Percentiles rank a stretch among this genome's conserved stretches.
These are phyloP conservation scores for Amphimallon solstitiale DNA, from an alignment of 2,888 invertebrate genomes.

Conservation along the genomic window DNA sequence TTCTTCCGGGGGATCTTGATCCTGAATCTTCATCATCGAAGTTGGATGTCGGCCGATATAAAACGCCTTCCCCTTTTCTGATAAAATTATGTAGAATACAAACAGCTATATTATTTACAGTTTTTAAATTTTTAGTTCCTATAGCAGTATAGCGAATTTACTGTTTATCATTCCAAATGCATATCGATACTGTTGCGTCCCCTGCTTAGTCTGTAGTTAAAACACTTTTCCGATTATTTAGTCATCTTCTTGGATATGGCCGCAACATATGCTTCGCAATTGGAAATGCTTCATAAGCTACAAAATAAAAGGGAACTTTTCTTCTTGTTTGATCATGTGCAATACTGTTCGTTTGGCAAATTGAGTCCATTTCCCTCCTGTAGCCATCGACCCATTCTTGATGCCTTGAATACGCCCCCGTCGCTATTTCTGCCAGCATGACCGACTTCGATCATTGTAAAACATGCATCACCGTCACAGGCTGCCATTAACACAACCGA, in stretches of 20 bases:
- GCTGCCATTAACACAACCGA: slow-evolving; percentile 51
- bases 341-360: not conserved
- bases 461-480: slow-evolving; percentile 52
- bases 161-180: slow-evolving; percentile 16
- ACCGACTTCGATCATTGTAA: slow-evolving; percentile 52
- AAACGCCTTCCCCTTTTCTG: no score
- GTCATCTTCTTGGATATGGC: not conserved
- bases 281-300: slow-evolving; percentile 15
- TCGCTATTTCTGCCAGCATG: slow-evolving; percentile 53
- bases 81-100: no score
- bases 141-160: not conserved
- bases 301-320: slow-evolving; percentile 15
- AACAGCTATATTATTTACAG: no score
- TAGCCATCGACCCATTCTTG: slow-evolving; percentile 43
- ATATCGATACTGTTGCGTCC: slow-evolving; percentile 15
- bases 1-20: no score
- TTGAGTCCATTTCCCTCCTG: slow-evolving; percentile 1
- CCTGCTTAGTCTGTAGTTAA: slow-evolving; percentile 24
- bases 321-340: not conserved
- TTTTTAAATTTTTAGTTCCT: no score
- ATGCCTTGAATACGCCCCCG: slow-evolving; percentile 50
- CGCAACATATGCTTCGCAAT: not conserved
- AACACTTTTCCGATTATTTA: not conserved
- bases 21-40: no score
- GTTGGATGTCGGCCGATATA: no score